Percentiles rank a stretch among this genome's conserved stretches.
These are phyloP conservation scores for Cottus gobio DNA, from an alignment of 2,113 vertebrate species.

Conservation along the genomic window DNA sequence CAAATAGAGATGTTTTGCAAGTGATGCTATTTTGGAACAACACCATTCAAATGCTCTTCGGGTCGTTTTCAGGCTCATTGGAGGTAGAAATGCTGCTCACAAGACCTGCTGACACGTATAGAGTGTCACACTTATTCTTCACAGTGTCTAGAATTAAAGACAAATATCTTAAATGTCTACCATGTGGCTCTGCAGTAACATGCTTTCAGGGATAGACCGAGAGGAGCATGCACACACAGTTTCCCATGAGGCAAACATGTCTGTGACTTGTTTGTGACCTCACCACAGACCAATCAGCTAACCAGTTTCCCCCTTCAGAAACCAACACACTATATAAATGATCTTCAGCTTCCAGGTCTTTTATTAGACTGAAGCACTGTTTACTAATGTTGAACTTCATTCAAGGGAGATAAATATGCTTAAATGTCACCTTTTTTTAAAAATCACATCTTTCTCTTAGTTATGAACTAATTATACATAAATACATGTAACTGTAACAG, in stretches of 20 bases:
- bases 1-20: constrained; percentile 12
- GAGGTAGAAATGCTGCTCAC: constrained; percentile 21
- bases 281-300: constrained; percentile 60
- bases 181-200: constrained; percentile 65
- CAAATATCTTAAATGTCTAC: constrained; percentile 72
- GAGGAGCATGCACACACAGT: constrained; percentile 42
- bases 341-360: constrained; percentile 26
- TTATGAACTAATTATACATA: neutral
- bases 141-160: constrained; percentile 64
- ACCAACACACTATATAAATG: constrained; percentile 44
- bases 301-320: constrained; percentile 49
- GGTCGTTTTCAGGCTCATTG: constrained; percentile 3
- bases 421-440: neutral
- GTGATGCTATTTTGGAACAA: constrained; percentile 27
- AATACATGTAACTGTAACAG: neutral
- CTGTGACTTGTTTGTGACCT: constrained; percentile 74
- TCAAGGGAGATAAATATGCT: neutral
- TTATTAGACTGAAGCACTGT: constrained; percentile 36
- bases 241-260: constrained; percentile 61
- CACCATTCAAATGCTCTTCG: neutral
- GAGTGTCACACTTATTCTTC: constrained; percentile 56
- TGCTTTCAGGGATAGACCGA: constrained; percentile 24
- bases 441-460: neutral
- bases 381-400: constrained; percentile 23
- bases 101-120: constrained; percentile 32